Evolutionary conservation across 2,113 vertebrate species (phyloP).

Genomic region (Lepisosteus oculatus): DNA sequence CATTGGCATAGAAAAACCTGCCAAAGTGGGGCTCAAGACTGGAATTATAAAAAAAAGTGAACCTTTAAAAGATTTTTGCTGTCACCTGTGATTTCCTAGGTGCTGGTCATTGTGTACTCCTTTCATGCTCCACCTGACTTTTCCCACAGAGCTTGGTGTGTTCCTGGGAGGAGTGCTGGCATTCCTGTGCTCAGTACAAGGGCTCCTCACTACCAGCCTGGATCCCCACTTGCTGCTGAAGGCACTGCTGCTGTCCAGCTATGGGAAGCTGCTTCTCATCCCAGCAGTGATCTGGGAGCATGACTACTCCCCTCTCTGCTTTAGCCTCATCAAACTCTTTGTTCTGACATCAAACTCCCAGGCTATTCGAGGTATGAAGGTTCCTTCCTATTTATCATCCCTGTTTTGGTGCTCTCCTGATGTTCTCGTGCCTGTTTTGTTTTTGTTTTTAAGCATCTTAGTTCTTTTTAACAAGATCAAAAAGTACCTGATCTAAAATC

Average conservation of each 20-base stretch:
- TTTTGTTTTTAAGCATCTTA: not conserved
- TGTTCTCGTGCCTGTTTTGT: not conserved
- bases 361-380: constrained; percentile 79
- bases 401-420: not conserved
- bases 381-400: not conserved
- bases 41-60: no score
- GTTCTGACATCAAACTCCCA: constrained; percentile 92
- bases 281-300: constrained; percentile 97
- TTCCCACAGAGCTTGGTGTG: constrained; percentile 75
- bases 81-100: no score
- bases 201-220: constrained; percentile 42
- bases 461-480: not conserved
- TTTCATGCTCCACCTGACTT: constrained; percentile 1
- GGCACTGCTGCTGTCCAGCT: constrained; percentile 86
- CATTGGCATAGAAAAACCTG: no score
- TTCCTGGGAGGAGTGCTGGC: constrained; percentile 78
- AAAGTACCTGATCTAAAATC: no score
- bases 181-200: constrained; percentile 65
- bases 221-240: constrained; percentile 75
- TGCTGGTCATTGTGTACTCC: no score
- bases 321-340: constrained; percentile 86
- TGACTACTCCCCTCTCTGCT: constrained; percentile 85
- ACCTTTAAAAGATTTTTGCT: no score
- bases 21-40: no score
- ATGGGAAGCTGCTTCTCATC: constrained; percentile 92